phyloP scores from a whole-genome alignment of 2,113 vertebrate genomes.

The Rostratula benghalensis region DNA sequence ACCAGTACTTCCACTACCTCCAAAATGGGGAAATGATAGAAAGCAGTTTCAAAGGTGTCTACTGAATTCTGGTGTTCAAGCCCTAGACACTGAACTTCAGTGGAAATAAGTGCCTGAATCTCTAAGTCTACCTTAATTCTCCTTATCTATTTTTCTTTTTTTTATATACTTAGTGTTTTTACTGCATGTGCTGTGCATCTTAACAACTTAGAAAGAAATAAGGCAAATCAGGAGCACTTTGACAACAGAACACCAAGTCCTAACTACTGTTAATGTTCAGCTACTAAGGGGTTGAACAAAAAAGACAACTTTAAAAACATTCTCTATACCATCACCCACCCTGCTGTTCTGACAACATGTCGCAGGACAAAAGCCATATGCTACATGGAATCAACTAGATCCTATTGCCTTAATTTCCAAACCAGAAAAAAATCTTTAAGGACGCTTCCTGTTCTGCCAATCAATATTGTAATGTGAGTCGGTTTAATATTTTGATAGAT shows the following conservation, averaged over 20 bases:
- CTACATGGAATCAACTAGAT: not conserved
- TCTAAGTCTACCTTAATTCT: not conserved
- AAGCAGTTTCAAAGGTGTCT: not conserved
- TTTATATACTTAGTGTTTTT: not conserved
- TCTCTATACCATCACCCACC: not conserved
- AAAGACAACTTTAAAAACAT: not conserved
- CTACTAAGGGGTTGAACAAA: not conserved
- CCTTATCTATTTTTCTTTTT: not conserved
- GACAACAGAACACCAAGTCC: not conserved
- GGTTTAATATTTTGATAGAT: conserved; percentile 21
- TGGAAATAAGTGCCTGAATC: not conserved
- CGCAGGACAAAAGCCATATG: not conserved
- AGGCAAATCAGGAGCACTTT: not conserved
- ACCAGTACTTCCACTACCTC: not conserved
- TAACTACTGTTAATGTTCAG: not conserved
- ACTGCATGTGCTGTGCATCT: not conserved
- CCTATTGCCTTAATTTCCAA: not conserved
- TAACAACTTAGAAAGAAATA: not conserved
- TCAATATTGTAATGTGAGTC: not conserved
- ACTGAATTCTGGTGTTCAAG: not conserved
- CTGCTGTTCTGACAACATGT: not conserved
- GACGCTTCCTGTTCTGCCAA: not conserved
- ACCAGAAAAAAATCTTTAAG: not conserved
- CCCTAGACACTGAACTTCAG: not conserved
- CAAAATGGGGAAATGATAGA: not conserved